A percentile compares a stretch with the other conserved stretches of the same genome.
phyloP scores from a whole-genome alignment of 2,113 vertebrate species.

The Chitala chitala region DNA sequence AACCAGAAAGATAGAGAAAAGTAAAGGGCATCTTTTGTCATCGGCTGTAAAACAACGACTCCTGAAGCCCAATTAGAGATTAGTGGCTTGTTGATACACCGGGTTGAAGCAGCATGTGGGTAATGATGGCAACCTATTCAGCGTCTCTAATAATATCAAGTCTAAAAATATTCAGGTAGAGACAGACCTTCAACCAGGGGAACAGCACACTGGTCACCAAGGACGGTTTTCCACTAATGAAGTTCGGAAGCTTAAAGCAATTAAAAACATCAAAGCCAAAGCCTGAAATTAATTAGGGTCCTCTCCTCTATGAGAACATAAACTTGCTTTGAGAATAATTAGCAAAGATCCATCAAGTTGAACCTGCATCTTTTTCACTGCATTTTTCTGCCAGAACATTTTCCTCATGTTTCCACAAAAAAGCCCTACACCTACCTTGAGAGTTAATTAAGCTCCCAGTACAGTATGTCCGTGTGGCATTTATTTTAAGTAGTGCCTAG shows the following conservation, averaged over 20 bases:
- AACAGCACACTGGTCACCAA: constrained; percentile 49
- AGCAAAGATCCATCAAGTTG: constrained; percentile 61
- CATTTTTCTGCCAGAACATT: neutral
- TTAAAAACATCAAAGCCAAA: constrained; percentile 73
- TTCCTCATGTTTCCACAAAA: neutral
- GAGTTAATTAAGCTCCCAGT: constrained; percentile 3
- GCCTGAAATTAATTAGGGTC: constrained; percentile 73
- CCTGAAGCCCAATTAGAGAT: constrained; percentile 22
- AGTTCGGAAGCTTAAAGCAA: constrained; percentile 68
- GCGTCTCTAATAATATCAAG: constrained; percentile 51
- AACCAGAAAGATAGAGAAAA: neutral
- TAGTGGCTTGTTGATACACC: constrained; percentile 19
- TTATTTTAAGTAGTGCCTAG: neutral
- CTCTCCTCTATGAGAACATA: constrained; percentile 54
- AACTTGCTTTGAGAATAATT: constrained; percentile 59
- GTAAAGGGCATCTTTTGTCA: neutral
- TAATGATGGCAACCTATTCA: constrained; percentile 27
- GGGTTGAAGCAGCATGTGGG: constrained; percentile 29
- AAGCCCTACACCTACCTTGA: neutral
- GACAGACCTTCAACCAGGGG: constrained; percentile 49
- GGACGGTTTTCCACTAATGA: constrained; percentile 62
- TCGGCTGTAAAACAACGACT: constrained; percentile 25
- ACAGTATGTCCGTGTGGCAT: neutral
- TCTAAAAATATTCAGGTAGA: constrained; percentile 60
- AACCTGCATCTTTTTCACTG: constrained; percentile 44